phyloP scores from a whole-genome alignment of 2,113 vertebrate genomes.

The Datnioides undecimradiatus region DNA sequence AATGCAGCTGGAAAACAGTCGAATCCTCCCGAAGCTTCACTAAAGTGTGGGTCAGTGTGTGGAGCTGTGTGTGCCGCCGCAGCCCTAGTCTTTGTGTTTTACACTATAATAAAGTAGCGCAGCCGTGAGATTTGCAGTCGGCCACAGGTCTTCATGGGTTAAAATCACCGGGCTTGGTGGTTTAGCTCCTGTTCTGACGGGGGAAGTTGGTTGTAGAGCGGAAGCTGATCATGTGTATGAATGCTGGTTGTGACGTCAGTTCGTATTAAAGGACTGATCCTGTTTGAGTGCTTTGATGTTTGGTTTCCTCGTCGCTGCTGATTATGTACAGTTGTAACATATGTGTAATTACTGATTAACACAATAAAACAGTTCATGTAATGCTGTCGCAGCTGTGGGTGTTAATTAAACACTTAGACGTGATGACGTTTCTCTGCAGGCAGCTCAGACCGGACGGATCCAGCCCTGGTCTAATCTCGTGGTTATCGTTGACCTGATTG shows the following conservation, averaged over 20 bases:
- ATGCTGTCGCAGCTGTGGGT: not conserved
- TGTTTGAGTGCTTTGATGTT: constrained; percentile 2
- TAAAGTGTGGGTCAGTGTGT: too few species aligned
- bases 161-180: not conserved
- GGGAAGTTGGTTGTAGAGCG: too few species aligned
- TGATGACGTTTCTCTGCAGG: too few species aligned
- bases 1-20: too few species aligned
- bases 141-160: too few species aligned
- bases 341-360: not conserved
- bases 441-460: not conserved
- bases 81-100: too few species aligned
- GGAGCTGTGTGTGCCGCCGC: too few species aligned
- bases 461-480: constrained; percentile 5
- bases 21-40: too few species aligned
- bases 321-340: constrained; percentile 36
- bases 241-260: not conserved
- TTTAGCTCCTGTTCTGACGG: not conserved
- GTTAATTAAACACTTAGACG: not conserved
- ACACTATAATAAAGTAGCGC: too few species aligned
- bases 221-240: too few species aligned
- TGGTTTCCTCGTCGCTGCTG: not conserved
- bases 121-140: too few species aligned
- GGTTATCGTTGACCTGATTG: not conserved
- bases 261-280: too few species aligned
- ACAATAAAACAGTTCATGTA: constrained; percentile 35